phyloP scores from a whole-genome alignment of 2,888 invertebrate genomes.

The Chrysotoxum bicinctum region DNA sequence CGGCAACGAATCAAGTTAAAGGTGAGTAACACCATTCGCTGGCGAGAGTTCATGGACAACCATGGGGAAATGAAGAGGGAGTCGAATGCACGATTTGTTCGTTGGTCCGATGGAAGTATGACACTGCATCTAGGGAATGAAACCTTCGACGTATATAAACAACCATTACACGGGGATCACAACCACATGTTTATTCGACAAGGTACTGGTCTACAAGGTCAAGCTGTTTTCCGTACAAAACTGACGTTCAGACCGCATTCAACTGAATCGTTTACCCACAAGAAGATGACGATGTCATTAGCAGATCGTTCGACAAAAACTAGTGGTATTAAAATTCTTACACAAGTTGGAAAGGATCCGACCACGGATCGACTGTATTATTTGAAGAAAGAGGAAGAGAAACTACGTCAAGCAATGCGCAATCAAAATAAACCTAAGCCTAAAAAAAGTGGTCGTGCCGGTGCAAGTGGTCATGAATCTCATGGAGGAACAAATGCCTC shows the following conservation, averaged over 20 bases:
- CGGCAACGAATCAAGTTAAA: slow-evolving; percentile 91
- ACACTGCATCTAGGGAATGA: slow-evolving; percentile 98
- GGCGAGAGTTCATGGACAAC: slow-evolving; percentile 92
- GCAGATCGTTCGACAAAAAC: slow-evolving; percentile 97
- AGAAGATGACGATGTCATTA: slow-evolving; percentile 98
- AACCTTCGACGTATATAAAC: slow-evolving; percentile 98
- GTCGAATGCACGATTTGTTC: slow-evolving; percentile 96
- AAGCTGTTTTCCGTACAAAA: slow-evolving; percentile 98
- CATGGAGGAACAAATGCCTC: slow-evolving; percentile 78
- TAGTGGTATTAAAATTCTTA: slow-evolving; percentile 96
- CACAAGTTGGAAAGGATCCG: slow-evolving; percentile 91
- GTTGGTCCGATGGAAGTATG: slow-evolving; percentile 99
- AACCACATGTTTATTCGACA: slow-evolving; percentile 99
- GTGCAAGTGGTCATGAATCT: slow-evolving; percentile 80
- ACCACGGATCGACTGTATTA: slow-evolving; percentile 95
- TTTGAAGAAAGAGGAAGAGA: slow-evolving; percentile 99
- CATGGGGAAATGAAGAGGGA: slow-evolving; percentile 92
- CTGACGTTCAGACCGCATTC: slow-evolving; percentile 98
- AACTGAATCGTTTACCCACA: slow-evolving; percentile 98
- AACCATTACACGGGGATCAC: slow-evolving; percentile 96
- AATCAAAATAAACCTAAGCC: slow-evolving; percentile 83
- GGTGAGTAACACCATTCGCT: slow-evolving; percentile 98
- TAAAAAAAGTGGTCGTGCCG: slow-evolving; percentile 81
- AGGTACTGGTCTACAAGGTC: slow-evolving; percentile 98
- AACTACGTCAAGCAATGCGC: slow-evolving; percentile 93